Evolutionary conservation across 2,888 invertebrate species (phyloP), one percentile per base, ranked within the genome.

Genomic region (Hermaeophaga mercurialis): DNA sequence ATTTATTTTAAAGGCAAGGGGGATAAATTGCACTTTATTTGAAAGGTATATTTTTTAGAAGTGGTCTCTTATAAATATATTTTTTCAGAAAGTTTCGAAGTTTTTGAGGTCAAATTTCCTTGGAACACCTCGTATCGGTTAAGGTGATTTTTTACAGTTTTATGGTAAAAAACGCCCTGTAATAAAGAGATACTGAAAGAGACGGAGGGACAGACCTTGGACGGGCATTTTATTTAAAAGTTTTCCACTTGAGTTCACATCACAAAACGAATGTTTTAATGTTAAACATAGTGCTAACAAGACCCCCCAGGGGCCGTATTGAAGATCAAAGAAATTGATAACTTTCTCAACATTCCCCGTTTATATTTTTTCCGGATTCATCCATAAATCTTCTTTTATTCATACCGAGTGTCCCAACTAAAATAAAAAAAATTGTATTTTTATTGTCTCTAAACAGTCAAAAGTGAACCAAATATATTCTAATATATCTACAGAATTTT

Each of bases 281-380:
- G 56, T 56, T 46, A 24, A 56, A 56, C 56, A 56, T 41, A 45
- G 56, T 56, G 56, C 56, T 56, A 56, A 56, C 56, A 56, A 56
- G 56, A 46, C 50, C 50, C 56, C 54, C 56, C 56, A 50, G 39
- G 56, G n/a, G 56, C 50, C 56, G 45, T 50, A 56, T 49, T 50
- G 33, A 45, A 56, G 56, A 56, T 56, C 56, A 14, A 34, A 41
- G 46, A 45, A 50, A 50, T 56, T 50, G 56, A 56, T 56, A 56
- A 56, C 39, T 56, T 56, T 56, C 56, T 41, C 56, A 50, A 49
- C 56, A 56, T 56, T 49, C 44, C 24, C 56, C 26, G 43, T 22
- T 31, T 45, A 26, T 44, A n/a, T 39, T 55, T 48, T 55, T 55
- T 43, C 34, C 11, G 44, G 28, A 26, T 45, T 28, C 43, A 26